Conservation (phyloP, 2,113 vertebrate genomes). For the Scomber colias region DNA sequence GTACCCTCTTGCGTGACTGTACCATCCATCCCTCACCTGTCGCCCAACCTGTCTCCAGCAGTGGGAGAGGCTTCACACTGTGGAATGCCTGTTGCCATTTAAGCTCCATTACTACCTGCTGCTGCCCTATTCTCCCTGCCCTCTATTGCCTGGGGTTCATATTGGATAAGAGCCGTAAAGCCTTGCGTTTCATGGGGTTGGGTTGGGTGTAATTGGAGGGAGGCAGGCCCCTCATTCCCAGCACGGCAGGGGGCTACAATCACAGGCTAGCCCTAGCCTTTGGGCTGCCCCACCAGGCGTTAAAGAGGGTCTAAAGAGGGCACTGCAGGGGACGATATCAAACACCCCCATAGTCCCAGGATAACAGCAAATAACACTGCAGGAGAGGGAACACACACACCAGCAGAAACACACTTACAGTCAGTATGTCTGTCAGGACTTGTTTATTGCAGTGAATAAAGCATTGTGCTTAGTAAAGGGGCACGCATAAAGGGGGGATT, state of each 20-base stretch:
- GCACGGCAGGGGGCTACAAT: slow-evolving; percentile 85
- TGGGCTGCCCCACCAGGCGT: slow-evolving; percentile 81
- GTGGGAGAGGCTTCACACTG: slow-evolving; percentile 72
- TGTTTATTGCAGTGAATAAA: slow-evolving; percentile 69
- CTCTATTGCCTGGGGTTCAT: slow-evolving; percentile 89
- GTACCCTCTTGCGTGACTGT: slow-evolving; percentile 22
- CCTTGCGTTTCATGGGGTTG: slow-evolving; percentile 79
- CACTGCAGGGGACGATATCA: slow-evolving; percentile 83
- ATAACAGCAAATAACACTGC: slow-evolving; percentile 70
- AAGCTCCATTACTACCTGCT: slow-evolving; percentile 88
- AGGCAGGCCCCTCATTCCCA: slow-evolving; percentile 85
- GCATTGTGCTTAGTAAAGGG: slow-evolving; percentile 20
- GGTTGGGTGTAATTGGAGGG: slow-evolving; percentile 83
- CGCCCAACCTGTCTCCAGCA: slow-evolving; percentile 54
- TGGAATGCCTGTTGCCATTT: slow-evolving; percentile 87
- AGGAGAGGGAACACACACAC: slow-evolving; percentile 65
- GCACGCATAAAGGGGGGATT: slow-evolving; percentile 11
- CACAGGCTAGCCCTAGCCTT: slow-evolving; percentile 87
- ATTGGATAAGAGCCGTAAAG: slow-evolving; percentile 88
- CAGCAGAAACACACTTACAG: slow-evolving; percentile 31
- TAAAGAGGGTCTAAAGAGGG: slow-evolving; percentile 82
- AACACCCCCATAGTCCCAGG: slow-evolving; percentile 70
- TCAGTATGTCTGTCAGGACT: slow-evolving; percentile 58
- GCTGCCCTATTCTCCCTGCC: slow-evolving; percentile 81
- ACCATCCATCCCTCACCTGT: slow-evolving; percentile 69